A percentile compares a stretch with the other conserved stretches of the same genome.
phyloP scores from a whole-genome alignment of 2,797 vertebrate species.

The Orientallactaga sibirica region DNA sequence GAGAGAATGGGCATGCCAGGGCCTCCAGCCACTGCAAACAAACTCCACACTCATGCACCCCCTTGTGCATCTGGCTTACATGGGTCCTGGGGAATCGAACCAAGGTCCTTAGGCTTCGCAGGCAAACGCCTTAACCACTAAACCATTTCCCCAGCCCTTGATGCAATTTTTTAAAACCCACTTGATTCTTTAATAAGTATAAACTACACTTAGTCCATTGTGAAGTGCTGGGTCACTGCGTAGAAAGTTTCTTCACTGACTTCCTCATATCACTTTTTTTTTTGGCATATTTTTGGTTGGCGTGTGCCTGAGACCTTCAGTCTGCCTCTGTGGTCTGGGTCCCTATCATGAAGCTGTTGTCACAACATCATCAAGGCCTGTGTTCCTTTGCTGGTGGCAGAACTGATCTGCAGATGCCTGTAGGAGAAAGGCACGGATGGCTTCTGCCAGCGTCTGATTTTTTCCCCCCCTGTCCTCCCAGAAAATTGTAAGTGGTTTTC shows the following conservation, averaged over 20 bases:
- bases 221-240: not conserved
- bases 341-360: not conserved
- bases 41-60: no score
- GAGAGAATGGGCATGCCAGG: no score
- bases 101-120: no score
- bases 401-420: not conserved
- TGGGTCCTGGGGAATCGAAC: no score
- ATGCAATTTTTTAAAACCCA: not conserved
- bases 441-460: not conserved
- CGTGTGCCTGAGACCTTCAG: not conserved
- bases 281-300: not conserved
- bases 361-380: no score
- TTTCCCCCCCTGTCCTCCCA: not conserved
- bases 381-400: not conserved
- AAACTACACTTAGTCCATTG: not conserved
- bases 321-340: not conserved
- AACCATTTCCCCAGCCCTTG: no score
- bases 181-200: not conserved
- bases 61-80: no score
- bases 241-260: not conserved
- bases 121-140: no score
- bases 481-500: conserved; percentile 47
- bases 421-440: not conserved
- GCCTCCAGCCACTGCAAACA: no score
- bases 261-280: not conserved